Evolutionary conservation across 2,797 vertebrate genomes (phyloP).

Genomic region (Clarias pachynema): DNA sequence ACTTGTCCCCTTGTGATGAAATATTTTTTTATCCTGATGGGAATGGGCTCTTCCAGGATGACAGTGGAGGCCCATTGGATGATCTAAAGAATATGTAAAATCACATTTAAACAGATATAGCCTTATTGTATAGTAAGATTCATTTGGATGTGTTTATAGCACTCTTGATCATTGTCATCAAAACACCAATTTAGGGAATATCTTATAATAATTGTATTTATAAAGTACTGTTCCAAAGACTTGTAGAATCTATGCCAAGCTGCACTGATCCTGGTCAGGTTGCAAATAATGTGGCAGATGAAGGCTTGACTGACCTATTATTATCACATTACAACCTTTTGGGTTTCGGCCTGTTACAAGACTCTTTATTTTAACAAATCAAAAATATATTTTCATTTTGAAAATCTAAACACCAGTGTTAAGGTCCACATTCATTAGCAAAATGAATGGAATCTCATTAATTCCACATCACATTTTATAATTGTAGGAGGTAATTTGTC

Average conservation of each 20-base stretch:
- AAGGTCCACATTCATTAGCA: constrained; percentile 11
- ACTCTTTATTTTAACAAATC: neutral
- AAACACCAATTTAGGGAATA: neutral
- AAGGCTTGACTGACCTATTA: neutral
- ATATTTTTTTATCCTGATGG: neutral
- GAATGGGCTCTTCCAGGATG: neutral
- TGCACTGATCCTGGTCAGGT: neutral
- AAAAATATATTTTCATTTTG: constrained; percentile 29
- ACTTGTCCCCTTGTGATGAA: neutral
- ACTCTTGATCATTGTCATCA: neutral
- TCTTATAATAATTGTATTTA: neutral
- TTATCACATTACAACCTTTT: neutral
- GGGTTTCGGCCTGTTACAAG: neutral
- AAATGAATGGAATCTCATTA: constrained; percentile 35
- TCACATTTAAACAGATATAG: too few species aligned
- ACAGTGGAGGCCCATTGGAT: neutral
- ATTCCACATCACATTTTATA: constrained; percentile 35
- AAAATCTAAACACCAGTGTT: constrained; percentile 25
- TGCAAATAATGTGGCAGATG: neutral
- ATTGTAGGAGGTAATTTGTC: constrained; percentile 1
- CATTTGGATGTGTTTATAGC: neutral
- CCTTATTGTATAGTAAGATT: too few species aligned
- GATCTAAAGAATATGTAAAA: neutral
- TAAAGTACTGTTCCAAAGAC: neutral
- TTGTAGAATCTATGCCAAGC: neutral